Conservation (phyloP, 2,113 vertebrate genomes). For the Asarcornis scutulata region DNA sequence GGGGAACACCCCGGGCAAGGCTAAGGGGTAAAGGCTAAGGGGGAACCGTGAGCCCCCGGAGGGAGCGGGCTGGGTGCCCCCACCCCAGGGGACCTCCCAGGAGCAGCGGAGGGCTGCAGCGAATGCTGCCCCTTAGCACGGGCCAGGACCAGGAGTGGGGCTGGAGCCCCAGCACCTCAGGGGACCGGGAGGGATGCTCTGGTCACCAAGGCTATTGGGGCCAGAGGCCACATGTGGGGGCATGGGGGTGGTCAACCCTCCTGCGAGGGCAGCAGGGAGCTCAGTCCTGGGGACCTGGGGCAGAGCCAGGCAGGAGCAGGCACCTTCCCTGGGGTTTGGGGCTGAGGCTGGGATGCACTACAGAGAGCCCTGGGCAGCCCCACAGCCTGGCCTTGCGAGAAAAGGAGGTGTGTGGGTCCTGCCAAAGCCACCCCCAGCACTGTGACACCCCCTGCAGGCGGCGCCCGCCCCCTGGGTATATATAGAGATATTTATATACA, state of each 20-base stretch:
- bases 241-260: not conserved
- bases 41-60: not conserved
- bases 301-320: not conserved
- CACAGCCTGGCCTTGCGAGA: rapidly evolving
- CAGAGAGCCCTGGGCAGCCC: not conserved
- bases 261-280: not conserved
- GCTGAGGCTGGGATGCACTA: not conserved
- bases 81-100: not conserved
- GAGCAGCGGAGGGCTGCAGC: not conserved
- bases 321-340: not conserved
- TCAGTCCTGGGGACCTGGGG: not conserved
- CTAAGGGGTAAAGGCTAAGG: not conserved
- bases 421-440: not conserved
- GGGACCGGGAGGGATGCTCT: not conserved
- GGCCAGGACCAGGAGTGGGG: not conserved
- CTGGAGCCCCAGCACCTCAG: not conserved
- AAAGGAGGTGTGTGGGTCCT: not conserved
- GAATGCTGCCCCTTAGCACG: not conserved
- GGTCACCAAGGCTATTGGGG: not conserved
- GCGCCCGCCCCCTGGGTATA: not conserved
- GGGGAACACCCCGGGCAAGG: not conserved
- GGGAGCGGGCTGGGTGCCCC: not conserved
- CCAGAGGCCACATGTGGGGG: not conserved
- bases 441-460: not conserved
- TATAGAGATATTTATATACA: not conserved